phyloP scores from a whole-genome alignment of 2,888 invertebrate species.

The Ophioninae sp. region DNA sequence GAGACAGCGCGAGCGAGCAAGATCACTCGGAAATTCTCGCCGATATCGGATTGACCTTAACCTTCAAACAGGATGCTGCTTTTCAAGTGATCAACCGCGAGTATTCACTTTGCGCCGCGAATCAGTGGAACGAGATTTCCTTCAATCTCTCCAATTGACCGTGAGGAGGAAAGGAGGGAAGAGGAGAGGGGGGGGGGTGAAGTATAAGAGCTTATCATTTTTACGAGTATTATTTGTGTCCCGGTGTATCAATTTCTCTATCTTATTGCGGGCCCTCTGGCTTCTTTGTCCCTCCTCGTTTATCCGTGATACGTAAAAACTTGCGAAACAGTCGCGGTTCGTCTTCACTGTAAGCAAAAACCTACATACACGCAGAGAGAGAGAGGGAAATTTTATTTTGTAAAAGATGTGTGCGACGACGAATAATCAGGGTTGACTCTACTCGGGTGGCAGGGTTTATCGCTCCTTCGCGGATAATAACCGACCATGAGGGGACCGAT shows the following conservation, averaged over 20 bases:
- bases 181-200: background rate
- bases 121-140: conserved; percentile 11
- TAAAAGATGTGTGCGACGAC: conserved; percentile 1
- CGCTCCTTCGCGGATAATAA: conserved; percentile 43
- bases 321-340: conserved; percentile 35
- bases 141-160: background rate
- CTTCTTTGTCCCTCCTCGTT: conserved; percentile 16
- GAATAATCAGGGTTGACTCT: conserved; percentile 15
- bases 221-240: conserved; percentile 24
- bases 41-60: conserved; percentile 59
- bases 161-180: background rate
- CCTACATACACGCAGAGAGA: background rate
- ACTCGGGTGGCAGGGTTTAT: conserved; percentile 53
- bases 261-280: conserved; percentile 20
- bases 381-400: background rate
- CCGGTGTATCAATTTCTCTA: conserved; percentile 31
- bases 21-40: conserved; percentile 46
- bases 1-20: conserved; percentile 18
- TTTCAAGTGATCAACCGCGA: conserved; percentile 26
- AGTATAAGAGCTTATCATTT: conserved; percentile 16
- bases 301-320: background rate
- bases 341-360: background rate
- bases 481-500: conserved; percentile 6
- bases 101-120: background rate
- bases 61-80: conserved; percentile 53